These are phyloP conservation scores for Exaiptasia diaphana DNA, from an alignment of 64 coral and sea anemone genomes.

Conservation along the genomic window DNA sequence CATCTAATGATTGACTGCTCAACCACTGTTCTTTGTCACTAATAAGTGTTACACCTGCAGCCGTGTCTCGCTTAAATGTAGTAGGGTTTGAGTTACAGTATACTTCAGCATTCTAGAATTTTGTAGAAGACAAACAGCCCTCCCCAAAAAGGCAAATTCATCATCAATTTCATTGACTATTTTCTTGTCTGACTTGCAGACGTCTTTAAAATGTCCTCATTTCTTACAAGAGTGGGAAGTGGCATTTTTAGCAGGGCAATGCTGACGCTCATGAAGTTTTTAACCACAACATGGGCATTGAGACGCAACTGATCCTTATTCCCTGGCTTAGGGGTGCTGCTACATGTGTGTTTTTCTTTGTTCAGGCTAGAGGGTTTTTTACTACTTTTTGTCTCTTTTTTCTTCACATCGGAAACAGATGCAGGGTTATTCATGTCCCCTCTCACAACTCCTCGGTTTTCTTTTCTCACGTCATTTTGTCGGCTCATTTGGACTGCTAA, in stretches of 20 bases:
- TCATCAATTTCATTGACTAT: conserved; percentile 7
- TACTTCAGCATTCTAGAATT: not conserved
- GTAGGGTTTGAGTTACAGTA: not conserved
- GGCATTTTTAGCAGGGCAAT: conserved; percentile 15
- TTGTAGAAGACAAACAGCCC: not conserved
- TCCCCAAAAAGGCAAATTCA: conserved; percentile 13
- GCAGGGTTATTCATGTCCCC: conserved; percentile 40
- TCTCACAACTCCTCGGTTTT: conserved; percentile 60
- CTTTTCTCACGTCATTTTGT: conserved; percentile 43
- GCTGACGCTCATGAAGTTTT: not conserved
- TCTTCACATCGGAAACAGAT: conserved; percentile 22
- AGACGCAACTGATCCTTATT: not conserved
- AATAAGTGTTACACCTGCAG: not conserved
- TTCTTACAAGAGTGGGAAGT: conserved; percentile 5
- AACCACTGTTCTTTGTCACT: not conserved
- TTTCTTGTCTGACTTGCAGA: not conserved
- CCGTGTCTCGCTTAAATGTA: not conserved
- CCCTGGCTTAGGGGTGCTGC: not conserved
- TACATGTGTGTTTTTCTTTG: too few species aligned
- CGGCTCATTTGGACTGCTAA: not conserved
- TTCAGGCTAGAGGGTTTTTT: too few species aligned
- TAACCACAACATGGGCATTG: not conserved
- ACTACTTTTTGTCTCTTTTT: not conserved
- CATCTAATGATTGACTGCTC: not conserved
- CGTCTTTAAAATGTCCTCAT: not conserved